These are phyloP conservation scores for Tanytarsus gracilentus DNA, from an alignment of 2,888 invertebrate species.

Conservation along the genomic window DNA sequence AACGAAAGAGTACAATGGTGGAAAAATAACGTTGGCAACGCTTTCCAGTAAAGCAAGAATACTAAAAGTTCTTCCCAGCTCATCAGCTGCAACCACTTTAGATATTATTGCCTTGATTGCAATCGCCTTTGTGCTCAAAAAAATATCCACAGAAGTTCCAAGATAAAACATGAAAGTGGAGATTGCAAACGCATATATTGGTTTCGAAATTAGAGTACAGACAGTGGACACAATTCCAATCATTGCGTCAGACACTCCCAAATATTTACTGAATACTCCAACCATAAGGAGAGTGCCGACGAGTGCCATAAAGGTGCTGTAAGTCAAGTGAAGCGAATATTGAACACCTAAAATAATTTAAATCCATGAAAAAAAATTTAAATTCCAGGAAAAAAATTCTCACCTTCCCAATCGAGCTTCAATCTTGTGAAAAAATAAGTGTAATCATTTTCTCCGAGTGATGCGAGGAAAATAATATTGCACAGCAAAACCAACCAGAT, in stretches of 20 bases:
- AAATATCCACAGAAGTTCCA: constrained; percentile 40
- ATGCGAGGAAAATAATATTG: constrained; percentile 20
- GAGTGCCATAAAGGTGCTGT: constrained; percentile 37
- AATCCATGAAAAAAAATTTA: not conserved
- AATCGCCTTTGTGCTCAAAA: constrained; percentile 39
- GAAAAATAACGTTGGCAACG: constrained; percentile 39
- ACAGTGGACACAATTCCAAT: constrained; percentile 40
- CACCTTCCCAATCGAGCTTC: constrained; percentile 42
- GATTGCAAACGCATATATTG: constrained; percentile 38
- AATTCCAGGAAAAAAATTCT: too few relatives aligned
- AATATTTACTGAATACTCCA: constrained; percentile 39
- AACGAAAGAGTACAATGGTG: constrained; percentile 39
- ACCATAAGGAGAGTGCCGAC: constrained; percentile 42
- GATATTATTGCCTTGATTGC: constrained; percentile 42
- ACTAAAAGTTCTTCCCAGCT: constrained; percentile 37
- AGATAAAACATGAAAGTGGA: constrained; percentile 37
- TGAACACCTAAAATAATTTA: too few relatives aligned
- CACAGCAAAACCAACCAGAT: constrained; percentile 12
- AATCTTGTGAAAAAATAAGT: constrained; percentile 39
- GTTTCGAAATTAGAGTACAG: constrained; percentile 38
- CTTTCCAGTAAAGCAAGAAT: constrained; percentile 42
- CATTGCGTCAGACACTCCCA: constrained; percentile 39
- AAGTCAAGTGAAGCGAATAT: constrained; percentile 38
- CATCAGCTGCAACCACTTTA: constrained; percentile 39
- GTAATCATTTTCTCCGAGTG: constrained; percentile 38